phyloP scores from a whole-genome alignment of 2,113 vertebrate species.

The Junco hyemalis region DNA sequence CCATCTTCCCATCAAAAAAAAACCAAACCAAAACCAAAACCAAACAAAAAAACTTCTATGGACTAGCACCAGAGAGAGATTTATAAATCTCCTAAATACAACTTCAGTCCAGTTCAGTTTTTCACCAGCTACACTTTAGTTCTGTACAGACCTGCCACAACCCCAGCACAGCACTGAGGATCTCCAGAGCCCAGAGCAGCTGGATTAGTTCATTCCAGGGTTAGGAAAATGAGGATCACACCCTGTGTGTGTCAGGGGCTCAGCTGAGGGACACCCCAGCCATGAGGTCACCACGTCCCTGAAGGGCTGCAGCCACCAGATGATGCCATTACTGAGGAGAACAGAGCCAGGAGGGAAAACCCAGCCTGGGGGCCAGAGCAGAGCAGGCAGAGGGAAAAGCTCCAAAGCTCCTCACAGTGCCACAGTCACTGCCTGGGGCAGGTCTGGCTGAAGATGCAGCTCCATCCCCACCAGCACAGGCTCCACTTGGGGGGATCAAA shows the following conservation, averaged over 20 bases:
- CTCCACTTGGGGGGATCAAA: background rate
- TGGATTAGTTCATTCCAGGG: background rate
- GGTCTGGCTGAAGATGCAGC: background rate
- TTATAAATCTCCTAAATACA: background rate
- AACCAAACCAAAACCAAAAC: background rate
- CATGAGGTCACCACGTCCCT: background rate
- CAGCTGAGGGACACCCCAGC: background rate
- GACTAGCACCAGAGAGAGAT: constrained; percentile 34
- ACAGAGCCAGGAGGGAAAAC: background rate
- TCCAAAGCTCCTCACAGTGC: background rate
- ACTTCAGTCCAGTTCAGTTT: background rate
- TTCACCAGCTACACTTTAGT: background rate
- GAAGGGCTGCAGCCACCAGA: background rate
- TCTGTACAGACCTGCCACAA: background rate
- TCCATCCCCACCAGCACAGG: background rate
- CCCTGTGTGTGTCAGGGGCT: background rate
- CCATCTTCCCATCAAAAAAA: background rate
- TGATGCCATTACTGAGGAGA: background rate
- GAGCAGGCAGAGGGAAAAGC: background rate
- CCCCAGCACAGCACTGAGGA: background rate
- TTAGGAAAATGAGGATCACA: accelerated
- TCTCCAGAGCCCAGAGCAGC: background rate
- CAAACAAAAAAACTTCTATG: accelerated
- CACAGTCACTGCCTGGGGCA: background rate
- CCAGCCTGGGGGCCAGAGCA: background rate